Evolutionary conservation across 2,888 invertebrate genomes (phyloP).

Genomic region (Eupithecia tripunctaria): DNA sequence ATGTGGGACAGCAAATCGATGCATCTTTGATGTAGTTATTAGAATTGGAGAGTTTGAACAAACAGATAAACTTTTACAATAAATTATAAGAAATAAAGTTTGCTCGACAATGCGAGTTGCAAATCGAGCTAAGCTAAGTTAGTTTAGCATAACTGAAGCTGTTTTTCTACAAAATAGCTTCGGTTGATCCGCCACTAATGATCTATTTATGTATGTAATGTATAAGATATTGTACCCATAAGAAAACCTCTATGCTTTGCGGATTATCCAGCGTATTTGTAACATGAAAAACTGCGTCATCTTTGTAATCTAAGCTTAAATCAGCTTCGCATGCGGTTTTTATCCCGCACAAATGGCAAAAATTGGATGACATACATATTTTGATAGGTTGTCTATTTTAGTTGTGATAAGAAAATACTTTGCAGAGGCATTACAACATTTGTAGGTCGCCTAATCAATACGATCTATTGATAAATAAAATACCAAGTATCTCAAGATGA

Average conservation of each 20-base stretch:
- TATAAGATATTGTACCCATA: too few relatives aligned
- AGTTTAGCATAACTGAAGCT: background rate
- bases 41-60: background rate
- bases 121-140: background rate
- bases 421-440: background rate
- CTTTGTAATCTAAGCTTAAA: too few relatives aligned
- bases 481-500: background rate
- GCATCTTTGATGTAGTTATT: background rate
- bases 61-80: background rate
- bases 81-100: background rate
- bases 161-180: background rate
- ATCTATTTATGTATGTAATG: too few relatives aligned
- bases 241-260: too few relatives aligned
- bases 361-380: background rate
- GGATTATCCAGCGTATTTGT: too few relatives aligned
- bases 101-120: background rate
- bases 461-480: conserved; percentile 2
- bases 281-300: too few relatives aligned
- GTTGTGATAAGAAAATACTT: background rate
- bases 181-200: too few relatives aligned
- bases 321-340: background rate
- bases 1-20: too few relatives aligned
- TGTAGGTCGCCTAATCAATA: background rate
- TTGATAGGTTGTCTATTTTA: background rate
- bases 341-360: background rate